Base-by-base conservation (phyloP, 2,797 vertebrate species). In the Anguilla pacifica region DNA sequence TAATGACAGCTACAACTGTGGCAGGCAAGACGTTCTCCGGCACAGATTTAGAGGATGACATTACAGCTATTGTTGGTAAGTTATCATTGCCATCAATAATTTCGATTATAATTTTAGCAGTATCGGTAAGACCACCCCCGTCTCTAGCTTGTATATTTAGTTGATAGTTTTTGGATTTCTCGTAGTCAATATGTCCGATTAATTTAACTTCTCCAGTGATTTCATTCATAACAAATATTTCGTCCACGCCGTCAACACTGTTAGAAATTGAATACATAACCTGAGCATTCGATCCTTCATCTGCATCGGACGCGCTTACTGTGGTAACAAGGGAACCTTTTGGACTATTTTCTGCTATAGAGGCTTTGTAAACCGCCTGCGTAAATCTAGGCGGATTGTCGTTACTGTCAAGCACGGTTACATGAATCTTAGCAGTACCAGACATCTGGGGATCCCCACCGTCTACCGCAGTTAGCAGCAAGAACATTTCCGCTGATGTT, bases 331-430 rank as follows among this genome's bases (percentile, higher is more conserved):
- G 10, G 1, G 89, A 87, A 0, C 92, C 92, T 9, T 22, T 88
- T 1, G 28, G 5, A 0, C 89, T 86, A 86, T 93, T 93, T 89
- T 95, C 94, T 11, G 91, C 22, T 1, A 94, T 92, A 86, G 90
- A 89, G 0, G 88, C 82, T 92, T 92, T 94, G 53, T 94, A 95
- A 0, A 91, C 0, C 0, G 86, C 4, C 67, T 94, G 91, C 0
- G 89, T 92, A 46, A 95, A 95, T 85, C 92, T 51, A 0, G 95
- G 94, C 0, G 89, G 86, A 61, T 95, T 95, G 55, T 96, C 94
- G 15, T 95, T 96, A 55, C 92, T 93, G 17, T 95, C 94, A n/a
- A 96, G 84, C 84, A 95, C 91, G 43, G 46, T 87, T 0, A 94
- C 81, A 4, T 91, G n/a, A 74, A 95, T 93, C 57, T 87, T 94